Evolutionary conservation across 2,797 vertebrate species (phyloP), one percentile per base, ranked within the genome.

Genomic region (Cheirogaleus major): DNA sequence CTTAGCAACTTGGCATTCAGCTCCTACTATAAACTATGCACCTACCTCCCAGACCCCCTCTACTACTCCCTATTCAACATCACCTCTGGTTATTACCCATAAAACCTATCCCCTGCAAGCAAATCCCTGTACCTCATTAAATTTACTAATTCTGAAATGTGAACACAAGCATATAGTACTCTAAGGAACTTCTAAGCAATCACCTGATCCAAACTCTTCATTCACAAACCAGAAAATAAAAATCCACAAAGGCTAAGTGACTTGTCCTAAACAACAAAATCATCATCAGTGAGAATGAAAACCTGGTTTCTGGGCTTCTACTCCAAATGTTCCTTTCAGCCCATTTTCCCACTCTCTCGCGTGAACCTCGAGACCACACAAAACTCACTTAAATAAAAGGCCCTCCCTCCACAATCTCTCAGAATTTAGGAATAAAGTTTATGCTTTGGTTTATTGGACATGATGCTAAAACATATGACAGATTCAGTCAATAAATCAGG

Each of bases 391-490:
- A 89, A 92, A 81, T 35, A 85, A 32, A 90, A 89, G 11, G 11
- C 1, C 1, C 55, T 65, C 43, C 12, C 20, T 85, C 70, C 27
- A 87, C n/a, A 84, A n/a, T n/a, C 32, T 78, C 76, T 76, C 76
- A 75, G 32, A 69, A 69, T 32, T 69, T 30, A 92, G n/a, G n/a
- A 3, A 93, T 84, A 48, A 87, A 85, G 30, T 92, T 89, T 85
- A 78, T 82, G 41, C n/a, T 95, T 92, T 92, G 59, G 65, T 76
- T 96, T 92, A 67, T 79, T 72, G 67, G 52, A 80, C 61, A 72
- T 52, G 15, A 61, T 76, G 41, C 27, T 48, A 92, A 90, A 87
- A 92, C 43, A 69, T 52, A 89, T 23, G 14, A 92, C 48, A 27
- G 41, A 75, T 48, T 35, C 20, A 72, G 32, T 67, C 32, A 81